Conservation (phyloP, 2,113 vertebrate genomes). For the Hypanus sabinus region DNA sequence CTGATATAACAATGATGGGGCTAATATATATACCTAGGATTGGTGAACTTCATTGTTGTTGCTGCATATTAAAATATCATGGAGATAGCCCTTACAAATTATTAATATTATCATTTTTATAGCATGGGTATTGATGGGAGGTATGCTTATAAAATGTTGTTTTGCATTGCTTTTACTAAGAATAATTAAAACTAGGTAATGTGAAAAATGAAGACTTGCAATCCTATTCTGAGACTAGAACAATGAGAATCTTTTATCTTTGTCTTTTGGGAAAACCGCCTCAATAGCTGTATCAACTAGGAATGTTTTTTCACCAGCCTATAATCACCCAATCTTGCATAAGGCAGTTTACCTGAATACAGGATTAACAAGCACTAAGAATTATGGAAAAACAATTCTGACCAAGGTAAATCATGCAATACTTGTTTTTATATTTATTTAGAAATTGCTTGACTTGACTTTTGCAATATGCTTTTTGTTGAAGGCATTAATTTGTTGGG, state of each 20-base stretch:
- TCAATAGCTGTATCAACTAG: constrained; percentile 25
- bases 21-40: no score
- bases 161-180: not conserved
- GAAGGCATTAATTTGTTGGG: not conserved
- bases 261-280: not conserved
- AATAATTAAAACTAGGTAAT: not conserved
- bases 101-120: not conserved
- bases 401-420: constrained; percentile 69
- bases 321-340: constrained; percentile 62
- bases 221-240: not conserved
- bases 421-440: not conserved
- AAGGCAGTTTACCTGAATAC: constrained; percentile 90
- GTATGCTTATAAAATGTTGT: not conserved
- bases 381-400: constrained; percentile 97
- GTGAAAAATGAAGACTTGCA: not conserved
- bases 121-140: not conserved
- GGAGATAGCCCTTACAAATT: not conserved
- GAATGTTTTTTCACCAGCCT: constrained; percentile 60
- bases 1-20: no score
- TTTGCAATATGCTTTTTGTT: not conserved
- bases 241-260: not conserved
- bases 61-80: not conserved
- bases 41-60: no score
- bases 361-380: constrained; percentile 94
- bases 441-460: not conserved